phyloP scores from a whole-genome alignment of 2,797 vertebrate genomes.

The Manis javanica region DNA sequence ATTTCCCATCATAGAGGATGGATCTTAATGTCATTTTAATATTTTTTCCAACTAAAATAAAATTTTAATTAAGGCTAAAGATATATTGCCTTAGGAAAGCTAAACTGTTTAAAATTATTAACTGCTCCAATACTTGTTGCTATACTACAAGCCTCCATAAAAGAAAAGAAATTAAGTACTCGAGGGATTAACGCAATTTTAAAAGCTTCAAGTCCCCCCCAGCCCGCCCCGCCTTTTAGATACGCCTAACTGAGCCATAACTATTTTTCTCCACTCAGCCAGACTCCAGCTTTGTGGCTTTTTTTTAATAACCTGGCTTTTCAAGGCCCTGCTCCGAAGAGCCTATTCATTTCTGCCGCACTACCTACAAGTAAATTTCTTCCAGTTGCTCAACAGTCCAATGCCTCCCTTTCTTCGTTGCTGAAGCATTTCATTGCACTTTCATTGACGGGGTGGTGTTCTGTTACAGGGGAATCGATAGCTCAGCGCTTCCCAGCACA shows the following conservation, averaged over 20 bases:
- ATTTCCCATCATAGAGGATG: slow-evolving; percentile 82
- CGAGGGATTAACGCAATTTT: slow-evolving; percentile 96
- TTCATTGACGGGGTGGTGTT: slow-evolving; percentile 98
- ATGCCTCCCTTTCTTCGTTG: slow-evolving; percentile 94
- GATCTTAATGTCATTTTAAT: slow-evolving; percentile 87
- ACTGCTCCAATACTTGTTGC: slow-evolving; percentile 89
- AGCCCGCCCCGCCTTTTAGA: slow-evolving; percentile 92
- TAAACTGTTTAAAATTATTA: slow-evolving; percentile 90
- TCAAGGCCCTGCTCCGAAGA: slow-evolving; percentile 93
- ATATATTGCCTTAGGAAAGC: slow-evolving; percentile 87
- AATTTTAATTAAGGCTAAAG: slow-evolving; percentile 89
- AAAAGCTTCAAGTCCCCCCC: slow-evolving; percentile 89
- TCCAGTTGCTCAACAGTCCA: slow-evolving; percentile 95
- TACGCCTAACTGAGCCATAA: slow-evolving; percentile 93
- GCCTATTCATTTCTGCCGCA: slow-evolving; percentile 94
- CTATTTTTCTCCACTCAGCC: slow-evolving; percentile 95
- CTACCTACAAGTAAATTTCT: slow-evolving; percentile 96
- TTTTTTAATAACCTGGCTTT: slow-evolving; percentile 97
- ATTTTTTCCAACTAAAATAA: slow-evolving; percentile 86
- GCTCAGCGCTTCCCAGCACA: slow-evolving; percentile 94
- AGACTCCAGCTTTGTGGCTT: slow-evolving; percentile 96
- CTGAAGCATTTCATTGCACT: slow-evolving; percentile 98
- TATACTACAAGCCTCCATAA: slow-evolving; percentile 87
- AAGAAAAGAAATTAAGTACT: slow-evolving; percentile 95
- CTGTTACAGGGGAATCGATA: slow-evolving; percentile 98